These are phyloP conservation scores for Sphyrna mokarran DNA, from an alignment of 2,113 vertebrate genomes.

Conservation along the genomic window DNA sequence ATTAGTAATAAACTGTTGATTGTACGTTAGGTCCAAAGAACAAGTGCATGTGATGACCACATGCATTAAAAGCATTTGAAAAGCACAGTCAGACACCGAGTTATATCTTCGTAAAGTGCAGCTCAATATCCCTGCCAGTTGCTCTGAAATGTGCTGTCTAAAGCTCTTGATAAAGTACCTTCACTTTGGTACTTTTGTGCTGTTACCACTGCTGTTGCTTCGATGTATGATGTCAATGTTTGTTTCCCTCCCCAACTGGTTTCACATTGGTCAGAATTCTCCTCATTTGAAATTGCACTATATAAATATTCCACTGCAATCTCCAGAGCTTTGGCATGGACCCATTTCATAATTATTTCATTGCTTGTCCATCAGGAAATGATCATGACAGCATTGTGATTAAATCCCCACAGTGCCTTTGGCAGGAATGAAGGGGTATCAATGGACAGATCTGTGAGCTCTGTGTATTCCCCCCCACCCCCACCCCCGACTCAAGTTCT, in stretches of 20 bases:
- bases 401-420: not conserved
- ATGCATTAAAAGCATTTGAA: not conserved
- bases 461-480: too few relatives aligned
- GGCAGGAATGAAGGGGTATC: not conserved
- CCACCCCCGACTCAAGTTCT: not conserved
- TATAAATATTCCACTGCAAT: not conserved
- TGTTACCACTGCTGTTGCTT: not conserved
- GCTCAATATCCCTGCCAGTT: conserved; percentile 17
- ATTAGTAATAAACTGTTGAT: not conserved
- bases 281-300: not conserved
- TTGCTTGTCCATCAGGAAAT: not conserved
- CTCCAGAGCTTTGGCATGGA: not conserved
- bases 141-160: not conserved
- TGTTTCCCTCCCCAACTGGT: not conserved
- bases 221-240: not conserved
- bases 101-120: not conserved
- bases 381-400: not conserved
- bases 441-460: not conserved
- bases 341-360: not conserved
- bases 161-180: conserved; percentile 15
- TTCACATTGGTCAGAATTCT: not conserved
- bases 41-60: not conserved
- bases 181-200: not conserved
- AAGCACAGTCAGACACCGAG: not conserved
- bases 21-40: not conserved